These are phyloP conservation scores for Musca vetustissima DNA, from an alignment of 1,140 invertebrate genomes.

Conservation along the genomic window DNA sequence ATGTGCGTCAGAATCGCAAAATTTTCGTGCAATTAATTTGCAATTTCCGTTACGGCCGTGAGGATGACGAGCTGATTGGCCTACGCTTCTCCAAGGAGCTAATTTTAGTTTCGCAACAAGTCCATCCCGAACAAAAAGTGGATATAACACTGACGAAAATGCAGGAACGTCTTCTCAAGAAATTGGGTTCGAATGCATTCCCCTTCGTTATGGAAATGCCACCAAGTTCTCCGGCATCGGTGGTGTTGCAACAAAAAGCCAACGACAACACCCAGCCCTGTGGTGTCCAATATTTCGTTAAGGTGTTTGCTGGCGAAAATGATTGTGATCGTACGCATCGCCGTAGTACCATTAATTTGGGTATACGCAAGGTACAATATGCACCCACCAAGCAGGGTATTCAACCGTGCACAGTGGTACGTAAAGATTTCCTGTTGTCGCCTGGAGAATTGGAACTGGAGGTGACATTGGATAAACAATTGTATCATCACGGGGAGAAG, in stretches of 20 bases:
- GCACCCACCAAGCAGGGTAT: slow-evolving; percentile 87
- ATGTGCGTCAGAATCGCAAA: slow-evolving; percentile 77
- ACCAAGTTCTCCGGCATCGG: slow-evolving; percentile 81
- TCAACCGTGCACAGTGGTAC: slow-evolving; percentile 93
- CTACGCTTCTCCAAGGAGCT: slow-evolving; percentile 97
- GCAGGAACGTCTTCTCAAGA: slow-evolving; percentile 88
- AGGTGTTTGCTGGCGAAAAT: slow-evolving; percentile 79
- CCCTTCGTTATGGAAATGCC: slow-evolving; percentile 87
- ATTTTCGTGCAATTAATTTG: slow-evolving; percentile 93
- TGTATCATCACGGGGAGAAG: slow-evolving; percentile 95
- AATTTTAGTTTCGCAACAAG: slow-evolving; percentile 81
- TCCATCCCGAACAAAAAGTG: slow-evolving; percentile 76
- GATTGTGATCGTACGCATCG: slow-evolving; percentile 81
- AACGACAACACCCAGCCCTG: slow-evolving; percentile 92
- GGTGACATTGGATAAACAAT: slow-evolving; percentile 94
- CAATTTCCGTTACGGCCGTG: slow-evolving; percentile 96
- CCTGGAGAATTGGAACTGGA: slow-evolving; percentile 94
- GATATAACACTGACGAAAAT: slow-evolving; percentile 65
- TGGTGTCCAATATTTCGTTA: slow-evolving; percentile 88
- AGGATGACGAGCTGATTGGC: slow-evolving; percentile 98
- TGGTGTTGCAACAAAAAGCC: slow-evolving; percentile 78
- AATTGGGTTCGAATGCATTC: slow-evolving; percentile 86
- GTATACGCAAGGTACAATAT: slow-evolving; percentile 87
- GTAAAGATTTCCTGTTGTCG: slow-evolving; percentile 96
- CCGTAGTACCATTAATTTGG: slow-evolving; percentile 70